These are phyloP conservation scores for Chloropsis cyanopogon DNA, from an alignment of 2,113 vertebrate species.

Conservation along the genomic window DNA sequence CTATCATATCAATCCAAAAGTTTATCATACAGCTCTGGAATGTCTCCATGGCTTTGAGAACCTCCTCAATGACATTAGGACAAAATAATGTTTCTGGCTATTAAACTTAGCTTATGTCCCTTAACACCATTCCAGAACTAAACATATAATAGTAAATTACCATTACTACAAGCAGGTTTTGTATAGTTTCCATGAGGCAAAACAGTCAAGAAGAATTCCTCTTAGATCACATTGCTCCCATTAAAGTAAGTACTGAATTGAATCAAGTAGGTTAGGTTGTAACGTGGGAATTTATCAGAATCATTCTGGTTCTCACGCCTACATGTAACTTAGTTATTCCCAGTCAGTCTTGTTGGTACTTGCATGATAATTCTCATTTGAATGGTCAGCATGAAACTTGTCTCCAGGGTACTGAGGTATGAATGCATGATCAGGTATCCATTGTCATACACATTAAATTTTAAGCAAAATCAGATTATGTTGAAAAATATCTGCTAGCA, in stretches of 20 bases:
- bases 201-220: neutral
- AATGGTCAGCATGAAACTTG: conserved; percentile 27
- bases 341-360: conserved; percentile 31
- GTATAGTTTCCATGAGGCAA: neutral
- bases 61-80: neutral
- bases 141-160: neutral
- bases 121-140: neutral
- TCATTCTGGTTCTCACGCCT: conserved; percentile 32
- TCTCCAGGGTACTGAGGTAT: conserved; percentile 5
- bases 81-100: neutral
- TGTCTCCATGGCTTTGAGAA: neutral
- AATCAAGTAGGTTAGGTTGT: neutral
- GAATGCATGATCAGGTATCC: neutral
- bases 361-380: neutral
- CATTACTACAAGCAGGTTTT: neutral
- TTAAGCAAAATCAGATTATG: conserved; percentile 9
- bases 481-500: conserved; percentile 29
- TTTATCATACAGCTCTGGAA: neutral
- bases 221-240: neutral
- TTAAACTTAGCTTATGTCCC: neutral
- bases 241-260: neutral
- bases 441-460: conserved; percentile 23
- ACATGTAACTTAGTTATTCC: neutral
- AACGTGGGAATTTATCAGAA: conserved; percentile 55
- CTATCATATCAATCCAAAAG: neutral